Evolutionary conservation across 2,797 vertebrate species (phyloP), one percentile per base, ranked within the genome.

Genomic region (Avahi laniger): DNA sequence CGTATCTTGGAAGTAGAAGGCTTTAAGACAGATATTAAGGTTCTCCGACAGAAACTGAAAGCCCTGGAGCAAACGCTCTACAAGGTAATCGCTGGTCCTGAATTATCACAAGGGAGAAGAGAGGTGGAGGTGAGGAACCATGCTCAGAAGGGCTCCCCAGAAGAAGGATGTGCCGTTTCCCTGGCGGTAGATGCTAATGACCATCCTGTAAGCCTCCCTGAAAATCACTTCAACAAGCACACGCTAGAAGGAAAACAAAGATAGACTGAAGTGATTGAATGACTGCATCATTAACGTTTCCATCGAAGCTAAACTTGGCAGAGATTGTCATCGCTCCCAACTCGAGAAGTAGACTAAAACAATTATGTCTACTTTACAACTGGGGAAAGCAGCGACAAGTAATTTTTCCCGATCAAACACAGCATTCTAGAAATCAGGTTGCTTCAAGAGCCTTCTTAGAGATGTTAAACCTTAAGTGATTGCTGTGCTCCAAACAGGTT

Each of bases 1-100:
- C 99, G 99, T 5, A 91, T 85, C 48, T 98, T 99, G 99, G 99
- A 99, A 98, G 99, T 99, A 13, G 99, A 99, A 97, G 99, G 99
- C 94, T 99, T 99, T 97, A 99, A 99, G 97, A 99, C 99, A 0
- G 99, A 99, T 92, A 98, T 99, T 89, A 99, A 99, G 96, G 98
- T 97, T 88, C 99, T 99, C 76, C 98, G 99, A 92, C 99, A 99
- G 98, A 99, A 99, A 97, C 98, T 99, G 84, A 99, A 99, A 98
- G 99, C 99, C 73, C 98, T 99, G 57, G 99, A 99, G 97, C 99
- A 99, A 92, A 99, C 99, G 94, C 99, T 99, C 0, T 98, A 99
- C 80, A 99, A 99, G 99, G 99, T 99, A 97, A 97, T 63, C 52
- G 8, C 15, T 59, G 33, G 59, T 73, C 11, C 73, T 52, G 91